Evolutionary conservation across 1,140 invertebrate genomes (phyloP).

Genomic region (Brachionus asplanchnoidis): DNA sequence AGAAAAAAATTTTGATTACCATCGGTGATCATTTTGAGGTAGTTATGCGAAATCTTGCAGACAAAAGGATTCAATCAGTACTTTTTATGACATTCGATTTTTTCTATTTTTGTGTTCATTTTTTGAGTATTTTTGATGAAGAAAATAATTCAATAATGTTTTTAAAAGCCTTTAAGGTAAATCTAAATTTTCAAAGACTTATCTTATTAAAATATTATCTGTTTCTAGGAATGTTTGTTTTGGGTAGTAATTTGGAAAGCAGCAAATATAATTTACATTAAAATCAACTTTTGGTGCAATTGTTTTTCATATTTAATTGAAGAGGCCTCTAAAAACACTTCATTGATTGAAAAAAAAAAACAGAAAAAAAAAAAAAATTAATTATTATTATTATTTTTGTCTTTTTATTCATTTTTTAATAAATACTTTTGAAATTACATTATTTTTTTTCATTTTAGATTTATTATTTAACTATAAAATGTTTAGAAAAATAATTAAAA

Average conservation of each 20-base stretch:
- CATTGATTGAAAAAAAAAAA: constrained; percentile 22
- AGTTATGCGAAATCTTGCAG: not conserved
- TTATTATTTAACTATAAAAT: constrained; percentile 15
- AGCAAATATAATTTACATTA: constrained; percentile 1
- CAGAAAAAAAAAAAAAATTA: constrained; percentile 15
- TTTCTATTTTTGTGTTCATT: constrained; percentile 26
- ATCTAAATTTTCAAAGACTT: not conserved
- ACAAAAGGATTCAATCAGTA: not conserved
- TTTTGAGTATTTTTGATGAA: constrained; percentile 26
- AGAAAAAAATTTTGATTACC: constrained; percentile 22
- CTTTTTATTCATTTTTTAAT: constrained; percentile 7
- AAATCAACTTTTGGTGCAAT: constrained; percentile 20
- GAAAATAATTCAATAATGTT: constrained; percentile 22
- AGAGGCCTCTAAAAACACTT: constrained; percentile 2
- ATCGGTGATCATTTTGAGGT: constrained; percentile 24
- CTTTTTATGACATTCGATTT: constrained; percentile 18
- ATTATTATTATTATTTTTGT: constrained; percentile 14
- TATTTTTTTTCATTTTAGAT: constrained; percentile 1
- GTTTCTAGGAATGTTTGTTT: not conserved
- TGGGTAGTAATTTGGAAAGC: constrained; percentile 24
- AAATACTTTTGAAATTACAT: not conserved
- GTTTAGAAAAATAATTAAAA: not conserved
- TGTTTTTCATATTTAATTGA: constrained; percentile 16
- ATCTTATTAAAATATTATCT: not conserved
- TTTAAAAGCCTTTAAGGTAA: constrained; percentile 8